phyloP scores from a whole-genome alignment of 2,797 vertebrate species.

The Hippopotamyrus pictus region DNA sequence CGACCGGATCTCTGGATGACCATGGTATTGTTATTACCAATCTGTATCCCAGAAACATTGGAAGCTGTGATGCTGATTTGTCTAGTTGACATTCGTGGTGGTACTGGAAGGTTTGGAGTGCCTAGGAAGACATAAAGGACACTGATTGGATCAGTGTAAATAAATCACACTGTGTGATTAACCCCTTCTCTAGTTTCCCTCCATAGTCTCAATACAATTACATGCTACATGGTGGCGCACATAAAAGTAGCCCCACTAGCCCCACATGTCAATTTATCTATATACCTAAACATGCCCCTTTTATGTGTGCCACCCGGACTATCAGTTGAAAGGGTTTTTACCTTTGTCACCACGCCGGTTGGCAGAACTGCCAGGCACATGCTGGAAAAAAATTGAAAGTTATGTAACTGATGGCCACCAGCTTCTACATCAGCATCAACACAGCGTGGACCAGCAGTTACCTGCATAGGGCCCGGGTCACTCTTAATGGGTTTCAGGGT shows the following conservation, averaged over 20 bases:
- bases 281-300: neutral
- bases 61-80: constrained; percentile 3
- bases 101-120: neutral
- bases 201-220: neutral
- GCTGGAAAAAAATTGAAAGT: constrained; percentile 37
- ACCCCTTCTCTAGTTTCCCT: neutral
- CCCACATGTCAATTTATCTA: neutral
- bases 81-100: neutral
- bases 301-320: neutral
- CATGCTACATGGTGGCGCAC: neutral
- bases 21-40: constrained; percentile 54
- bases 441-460: neutral
- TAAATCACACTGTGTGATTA: neutral
- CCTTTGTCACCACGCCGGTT: neutral
- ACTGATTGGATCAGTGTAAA: neutral
- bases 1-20: neutral
- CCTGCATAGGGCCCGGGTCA: neutral
- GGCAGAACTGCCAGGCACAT: constrained; percentile 23
- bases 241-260: too few species aligned
- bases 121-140: neutral
- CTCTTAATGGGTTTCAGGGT: neutral
- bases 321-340: neutral
- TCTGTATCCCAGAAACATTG: constrained; percentile 40
- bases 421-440: neutral
- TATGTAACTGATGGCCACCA: neutral